Conservation (phyloP, 1,140 invertebrate genomes). For the Triops longicaudatus region DNA sequence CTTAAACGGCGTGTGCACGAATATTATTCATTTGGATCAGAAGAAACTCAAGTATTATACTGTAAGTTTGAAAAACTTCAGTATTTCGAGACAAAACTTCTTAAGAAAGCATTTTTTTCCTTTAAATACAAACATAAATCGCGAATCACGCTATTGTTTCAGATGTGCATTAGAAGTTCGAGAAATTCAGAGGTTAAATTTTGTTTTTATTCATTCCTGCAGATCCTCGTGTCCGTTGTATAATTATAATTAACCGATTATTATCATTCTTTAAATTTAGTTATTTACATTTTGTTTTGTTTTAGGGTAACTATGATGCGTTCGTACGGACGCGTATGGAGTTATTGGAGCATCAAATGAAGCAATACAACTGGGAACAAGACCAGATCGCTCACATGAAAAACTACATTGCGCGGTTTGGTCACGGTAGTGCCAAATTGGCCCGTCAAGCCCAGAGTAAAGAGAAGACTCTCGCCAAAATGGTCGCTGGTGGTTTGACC, state of each 20-base stretch:
- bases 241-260: too few relatives aligned
- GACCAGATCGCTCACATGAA: constrained; percentile 98
- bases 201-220: too few relatives aligned
- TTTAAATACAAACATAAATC: too few relatives aligned
- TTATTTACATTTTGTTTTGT: constrained; percentile 23
- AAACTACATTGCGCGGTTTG: constrained; percentile 98
- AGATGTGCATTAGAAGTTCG: too few relatives aligned
- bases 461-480: constrained; percentile 98
- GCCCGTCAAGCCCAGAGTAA: constrained; percentile 98
- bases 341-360: constrained; percentile 95
- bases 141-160: too few relatives aligned
- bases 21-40: constrained; percentile 93
- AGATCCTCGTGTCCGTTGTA: too few relatives aligned
- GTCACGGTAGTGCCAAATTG: constrained; percentile 96
- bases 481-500: constrained; percentile 94
- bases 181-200: too few relatives aligned
- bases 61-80: constrained; percentile 47
- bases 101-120: too few relatives aligned
- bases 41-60: constrained; percentile 90
- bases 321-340: constrained; percentile 89
- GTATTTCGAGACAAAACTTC: too few relatives aligned
- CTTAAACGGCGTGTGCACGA: constrained; percentile 97
- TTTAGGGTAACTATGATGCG: constrained; percentile 83
- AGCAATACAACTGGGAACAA: constrained; percentile 99
- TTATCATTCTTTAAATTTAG: too few relatives aligned